phyloP scores from a whole-genome alignment of 2,797 vertebrate species.

The Helarctos malayanus region DNA sequence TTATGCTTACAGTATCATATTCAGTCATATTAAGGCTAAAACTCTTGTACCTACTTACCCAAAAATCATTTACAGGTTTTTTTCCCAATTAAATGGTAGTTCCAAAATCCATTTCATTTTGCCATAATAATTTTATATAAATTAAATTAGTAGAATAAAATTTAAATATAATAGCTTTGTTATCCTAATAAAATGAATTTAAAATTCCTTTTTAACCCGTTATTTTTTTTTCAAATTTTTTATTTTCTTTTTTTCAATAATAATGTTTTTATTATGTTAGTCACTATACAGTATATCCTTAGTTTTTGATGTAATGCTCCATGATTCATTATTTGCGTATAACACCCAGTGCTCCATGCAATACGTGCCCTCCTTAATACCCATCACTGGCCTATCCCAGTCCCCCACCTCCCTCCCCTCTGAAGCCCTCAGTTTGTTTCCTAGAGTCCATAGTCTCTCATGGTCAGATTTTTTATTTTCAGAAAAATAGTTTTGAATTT shows the following conservation, averaged over 20 bases:
- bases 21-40: constrained; percentile 30
- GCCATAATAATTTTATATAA: background rate
- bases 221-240: background rate
- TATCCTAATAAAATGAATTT: constrained; percentile 17
- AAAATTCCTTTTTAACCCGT: background rate
- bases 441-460: too few relatives aligned
- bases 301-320: too few relatives aligned
- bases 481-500: constrained; percentile 22
- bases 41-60: background rate
- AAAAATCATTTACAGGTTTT: background rate
- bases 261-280: too few relatives aligned
- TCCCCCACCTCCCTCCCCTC: too few relatives aligned
- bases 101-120: constrained; percentile 10
- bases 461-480: background rate
- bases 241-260: background rate
- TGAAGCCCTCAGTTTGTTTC: too few relatives aligned
- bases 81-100: background rate
- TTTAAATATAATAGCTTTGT: constrained; percentile 8
- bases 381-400: too few relatives aligned
- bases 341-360: too few relatives aligned
- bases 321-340: too few relatives aligned
- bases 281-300: too few relatives aligned
- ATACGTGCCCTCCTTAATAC: too few relatives aligned
- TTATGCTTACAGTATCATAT: background rate
- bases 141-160: constrained; percentile 10